A percentile compares a stretch with the other conserved stretches of the same genome.
phyloP scores from a whole-genome alignment of 2,113 vertebrate genomes.

The Eurystomus gularis region DNA sequence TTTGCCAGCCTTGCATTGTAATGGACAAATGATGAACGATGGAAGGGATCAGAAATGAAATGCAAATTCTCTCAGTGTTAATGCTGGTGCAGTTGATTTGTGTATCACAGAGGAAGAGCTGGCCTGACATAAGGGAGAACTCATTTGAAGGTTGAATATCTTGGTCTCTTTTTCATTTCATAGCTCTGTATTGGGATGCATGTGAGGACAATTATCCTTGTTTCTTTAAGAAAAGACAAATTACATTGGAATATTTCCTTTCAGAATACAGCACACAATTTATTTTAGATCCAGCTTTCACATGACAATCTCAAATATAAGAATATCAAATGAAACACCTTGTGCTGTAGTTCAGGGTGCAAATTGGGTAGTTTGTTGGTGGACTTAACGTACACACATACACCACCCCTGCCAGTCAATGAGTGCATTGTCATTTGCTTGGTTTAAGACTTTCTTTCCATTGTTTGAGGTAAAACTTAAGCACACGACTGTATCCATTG shows the following conservation, averaged over 20 bases:
- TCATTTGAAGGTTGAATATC: not conserved
- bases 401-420: not conserved
- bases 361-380: not conserved
- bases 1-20: not conserved
- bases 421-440: not conserved
- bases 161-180: not conserved
- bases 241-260: not conserved
- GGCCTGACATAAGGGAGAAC: not conserved
- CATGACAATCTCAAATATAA: not conserved
- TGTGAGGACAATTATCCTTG: not conserved
- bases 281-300: not conserved
- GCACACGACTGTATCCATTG: not conserved
- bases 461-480: not conserved
- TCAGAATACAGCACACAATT: not conserved
- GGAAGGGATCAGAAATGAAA: not conserved
- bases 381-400: not conserved
- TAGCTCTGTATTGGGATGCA: not conserved
- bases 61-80: not conserved
- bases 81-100: not conserved
- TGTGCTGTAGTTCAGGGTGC: not conserved
- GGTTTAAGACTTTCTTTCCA: not conserved
- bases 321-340: not conserved
- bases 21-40: not conserved
- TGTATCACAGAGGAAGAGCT: not conserved
- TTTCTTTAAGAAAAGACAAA: not conserved